A percentile compares a stretch with the other conserved stretches of the same genome.
These are phyloP conservation scores for Xestoiulus laeticollis DNA, from an alignment of 2,888 invertebrate genomes.

Conservation along the genomic window DNA sequence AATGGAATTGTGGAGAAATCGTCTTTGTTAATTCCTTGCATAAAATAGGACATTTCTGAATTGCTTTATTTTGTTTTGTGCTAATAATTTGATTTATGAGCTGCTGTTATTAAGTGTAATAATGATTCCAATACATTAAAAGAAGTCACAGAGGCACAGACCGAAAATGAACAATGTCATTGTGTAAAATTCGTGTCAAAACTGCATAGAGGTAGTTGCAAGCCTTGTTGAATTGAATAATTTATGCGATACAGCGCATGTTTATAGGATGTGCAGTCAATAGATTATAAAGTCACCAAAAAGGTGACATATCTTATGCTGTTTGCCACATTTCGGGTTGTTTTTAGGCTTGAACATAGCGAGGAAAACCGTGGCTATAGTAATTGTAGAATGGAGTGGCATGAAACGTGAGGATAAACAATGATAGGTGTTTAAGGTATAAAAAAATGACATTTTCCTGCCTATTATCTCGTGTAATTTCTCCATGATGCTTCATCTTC, in stretches of 20 bases:
- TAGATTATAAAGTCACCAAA: neutral
- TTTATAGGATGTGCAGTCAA: neutral
- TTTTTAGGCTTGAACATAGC: neutral
- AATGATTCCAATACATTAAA: no score
- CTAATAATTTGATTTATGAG: neutral
- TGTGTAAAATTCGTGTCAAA: neutral
- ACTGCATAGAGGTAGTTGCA: neutral
- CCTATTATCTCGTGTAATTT: neutral
- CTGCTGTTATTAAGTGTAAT: neutral
- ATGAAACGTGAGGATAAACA: neutral
- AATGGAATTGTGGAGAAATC: neutral
- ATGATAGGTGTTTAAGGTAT: neutral
- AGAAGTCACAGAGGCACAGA: neutral
- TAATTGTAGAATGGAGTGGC: neutral
- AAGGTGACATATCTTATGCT: conserved; percentile 8
- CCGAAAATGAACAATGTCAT: neutral
- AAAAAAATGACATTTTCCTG: neutral
- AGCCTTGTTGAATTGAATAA: neutral
- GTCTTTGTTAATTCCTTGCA: neutral
- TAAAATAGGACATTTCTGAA: neutral
- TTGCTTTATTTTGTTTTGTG: neutral
- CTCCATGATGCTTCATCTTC: neutral
- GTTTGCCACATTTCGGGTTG: neutral
- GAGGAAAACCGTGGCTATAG: neutral
- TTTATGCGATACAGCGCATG: neutral